A percentile compares a stretch with the other conserved stretches of the same genome.
phyloP scores from a whole-genome alignment of 2,113 vertebrate species.

The Podocnemis expansa region DNA sequence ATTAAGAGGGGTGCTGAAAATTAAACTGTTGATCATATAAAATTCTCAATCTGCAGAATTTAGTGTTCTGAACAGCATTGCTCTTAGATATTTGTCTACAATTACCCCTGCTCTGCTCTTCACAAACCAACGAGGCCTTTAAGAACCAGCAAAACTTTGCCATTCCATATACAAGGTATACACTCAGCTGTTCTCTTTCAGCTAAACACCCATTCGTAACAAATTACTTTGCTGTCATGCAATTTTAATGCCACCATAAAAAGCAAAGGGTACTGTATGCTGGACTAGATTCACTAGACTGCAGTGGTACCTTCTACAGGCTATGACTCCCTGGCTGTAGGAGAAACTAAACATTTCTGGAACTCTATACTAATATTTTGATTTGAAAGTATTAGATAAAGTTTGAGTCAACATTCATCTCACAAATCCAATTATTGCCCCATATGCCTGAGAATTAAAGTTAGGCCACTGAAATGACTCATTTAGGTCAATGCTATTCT shows the following conservation, averaged over 20 bases:
- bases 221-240: background rate
- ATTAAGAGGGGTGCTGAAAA: background rate
- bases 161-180: too few relatives aligned
- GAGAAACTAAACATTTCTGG: background rate
- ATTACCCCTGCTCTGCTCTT: background rate
- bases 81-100: too few relatives aligned
- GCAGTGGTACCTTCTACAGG: background rate
- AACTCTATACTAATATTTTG: too few relatives aligned
- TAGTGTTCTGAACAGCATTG: background rate
- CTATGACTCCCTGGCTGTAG: background rate
- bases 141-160: too few relatives aligned
- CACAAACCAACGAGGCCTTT: too few relatives aligned
- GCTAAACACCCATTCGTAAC: background rate
- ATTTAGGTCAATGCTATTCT: accelerated
- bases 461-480: background rate
- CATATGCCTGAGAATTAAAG: background rate
- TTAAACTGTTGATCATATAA: accelerated
- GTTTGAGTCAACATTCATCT: background rate
- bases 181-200: background rate
- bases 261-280: background rate
- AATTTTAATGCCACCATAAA: background rate
- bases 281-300: background rate
- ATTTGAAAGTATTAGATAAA: background rate
- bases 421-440: background rate
- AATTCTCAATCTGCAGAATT: background rate